Percentiles rank a stretch among this genome's conserved stretches.
These are phyloP conservation scores for Dynastes maya DNA, from an alignment of 2,888 invertebrate species.

Conservation along the genomic window DNA sequence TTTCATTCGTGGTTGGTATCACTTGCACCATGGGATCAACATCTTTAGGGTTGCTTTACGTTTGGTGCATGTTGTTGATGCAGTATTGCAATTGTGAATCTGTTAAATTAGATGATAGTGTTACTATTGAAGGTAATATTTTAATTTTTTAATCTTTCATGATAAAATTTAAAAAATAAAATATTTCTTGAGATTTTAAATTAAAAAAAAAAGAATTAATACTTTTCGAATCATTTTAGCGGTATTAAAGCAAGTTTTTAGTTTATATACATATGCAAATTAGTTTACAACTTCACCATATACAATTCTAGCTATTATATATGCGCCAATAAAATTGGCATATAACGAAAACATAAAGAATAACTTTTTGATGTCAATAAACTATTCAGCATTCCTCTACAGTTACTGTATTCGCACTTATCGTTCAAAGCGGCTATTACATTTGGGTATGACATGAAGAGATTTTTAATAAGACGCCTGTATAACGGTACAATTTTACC, in stretches of 20 bases:
- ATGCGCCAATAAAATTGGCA: not conserved
- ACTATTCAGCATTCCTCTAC: conserved; percentile 51
- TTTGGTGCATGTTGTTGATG: conserved; percentile 56
- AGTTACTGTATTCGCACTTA: conserved; percentile 44
- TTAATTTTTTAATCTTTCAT: conserved; percentile 36
- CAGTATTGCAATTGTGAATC: conserved; percentile 52
- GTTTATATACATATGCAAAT: not conserved
- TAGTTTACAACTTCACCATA: not conserved
- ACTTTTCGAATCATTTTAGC: no score
- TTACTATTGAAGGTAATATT: conserved; percentile 62
- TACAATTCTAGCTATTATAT: not conserved
- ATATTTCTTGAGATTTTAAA: no score
- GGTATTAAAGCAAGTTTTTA: not conserved
- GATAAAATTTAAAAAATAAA: not conserved
- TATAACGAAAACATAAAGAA: conserved; percentile 22
- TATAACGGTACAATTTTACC: conserved; percentile 56
- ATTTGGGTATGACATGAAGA: conserved; percentile 53
- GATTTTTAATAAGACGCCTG: conserved; percentile 56
- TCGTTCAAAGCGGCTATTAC: conserved; percentile 43
- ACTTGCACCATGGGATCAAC: conserved; percentile 60
- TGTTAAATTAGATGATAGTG: conserved; percentile 57
- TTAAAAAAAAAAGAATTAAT: no score
- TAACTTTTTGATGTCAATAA: conserved; percentile 47
- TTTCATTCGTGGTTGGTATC: conserved; percentile 54
- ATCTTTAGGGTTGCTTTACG: conserved; percentile 58